Percentiles rank a stretch among this genome's conserved stretches.
Conservation (phyloP, 1,140 invertebrate genomes). For the Drosophila gunungcola region DNA sequence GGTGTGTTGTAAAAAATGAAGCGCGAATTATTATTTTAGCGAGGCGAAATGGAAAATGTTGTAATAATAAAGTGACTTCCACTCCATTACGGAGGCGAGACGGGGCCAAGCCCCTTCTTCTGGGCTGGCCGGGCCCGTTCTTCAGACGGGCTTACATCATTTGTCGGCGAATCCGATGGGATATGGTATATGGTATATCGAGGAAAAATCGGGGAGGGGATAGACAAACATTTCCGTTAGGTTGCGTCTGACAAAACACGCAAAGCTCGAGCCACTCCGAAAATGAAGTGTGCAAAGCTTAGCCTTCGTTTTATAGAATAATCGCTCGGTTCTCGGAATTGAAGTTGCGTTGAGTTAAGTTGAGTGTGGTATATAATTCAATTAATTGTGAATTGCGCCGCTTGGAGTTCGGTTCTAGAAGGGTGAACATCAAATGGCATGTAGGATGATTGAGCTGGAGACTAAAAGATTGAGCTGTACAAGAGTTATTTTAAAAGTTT, state of each 20-base stretch:
- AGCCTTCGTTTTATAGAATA: slow-evolving; percentile 48
- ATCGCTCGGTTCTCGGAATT: slow-evolving; percentile 35
- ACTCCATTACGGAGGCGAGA: slow-evolving; percentile 53
- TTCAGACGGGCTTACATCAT: slow-evolving; percentile 29
- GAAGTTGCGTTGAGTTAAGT: slow-evolving; percentile 25
- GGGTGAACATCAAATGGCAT: slow-evolving; percentile 22
- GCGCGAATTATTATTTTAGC: slow-evolving; percentile 82
- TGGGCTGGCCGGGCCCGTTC: slow-evolving; percentile 16
- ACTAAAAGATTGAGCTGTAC: slow-evolving; percentile 17
- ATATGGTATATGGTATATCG: slow-evolving; percentile 3
- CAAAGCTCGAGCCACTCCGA: slow-evolving; percentile 41
- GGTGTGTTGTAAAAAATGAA: slow-evolving; percentile 68
- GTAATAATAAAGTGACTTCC: slow-evolving; percentile 76
- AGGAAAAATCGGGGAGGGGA: slow-evolving; percentile 12
- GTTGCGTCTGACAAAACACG: slow-evolving; percentile 50
- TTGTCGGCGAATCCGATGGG: background rate
- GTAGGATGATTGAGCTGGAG: slow-evolving; percentile 16
- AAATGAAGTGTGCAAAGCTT: slow-evolving; percentile 42
- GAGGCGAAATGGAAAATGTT: slow-evolving; percentile 76
- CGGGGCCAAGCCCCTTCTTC: slow-evolving; percentile 34
- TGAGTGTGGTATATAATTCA: slow-evolving; percentile 36
- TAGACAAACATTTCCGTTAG: slow-evolving; percentile 58
- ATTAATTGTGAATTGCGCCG: slow-evolving; percentile 39
- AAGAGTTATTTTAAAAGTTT: background rate
- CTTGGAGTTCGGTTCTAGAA: slow-evolving; percentile 19